Base-by-base conservation (phyloP, 2,797 vertebrate genomes). In the Natrix natrix region DNA sequence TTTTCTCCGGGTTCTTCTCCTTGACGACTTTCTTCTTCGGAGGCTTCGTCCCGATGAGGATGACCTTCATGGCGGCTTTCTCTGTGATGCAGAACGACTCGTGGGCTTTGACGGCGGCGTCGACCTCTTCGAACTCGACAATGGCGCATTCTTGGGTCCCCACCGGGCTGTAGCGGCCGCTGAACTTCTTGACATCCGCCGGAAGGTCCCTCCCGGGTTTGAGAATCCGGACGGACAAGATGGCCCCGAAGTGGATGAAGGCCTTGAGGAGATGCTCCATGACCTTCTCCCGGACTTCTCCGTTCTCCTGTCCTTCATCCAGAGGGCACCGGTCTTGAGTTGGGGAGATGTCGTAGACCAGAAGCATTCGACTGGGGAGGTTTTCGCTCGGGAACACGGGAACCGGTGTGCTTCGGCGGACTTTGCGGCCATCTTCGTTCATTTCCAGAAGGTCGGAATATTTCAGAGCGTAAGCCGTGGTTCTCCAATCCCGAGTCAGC, bases 401-500 rank as follows among this genome's bases (percentile, higher is more conserved):
- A 83, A 99, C 98, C 0, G 98, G 98, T 0, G 98, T 97, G 92
- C 98, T 98, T 93, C 99, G 98, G 48, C 99, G 98, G 94, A 99
- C 99, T 95, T 99, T 99, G 4, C 98, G 98, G 1, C 98, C 98
- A 93, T 99, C 99, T 0, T 99, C 98, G 0, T 99, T 99, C 96
- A 99, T 97, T 97, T 99, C 98, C 1, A 99, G 98, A 16, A 97
- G 96, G 91, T 97, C 96, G 0, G 99, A 99, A 96, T 98, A 98
- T 95, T 98, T 98, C 96, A 99, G 96, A 59, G 99, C 99, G 0
- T 99, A 98, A 0, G 99, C 99, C 0, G 99, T 99, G 57, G 99
- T 99, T 95, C 99, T 98, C 99, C 99, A 99, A 97, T 99, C 99
- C 37, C 98, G 98, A 0, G 99, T 99, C 89, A 99, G 98, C 93